A percentile compares a stretch with the other conserved stretches of the same genome.
Evolutionary conservation across 2,797 vertebrate species (phyloP).

Genomic region (Manis crassicaudata): DNA sequence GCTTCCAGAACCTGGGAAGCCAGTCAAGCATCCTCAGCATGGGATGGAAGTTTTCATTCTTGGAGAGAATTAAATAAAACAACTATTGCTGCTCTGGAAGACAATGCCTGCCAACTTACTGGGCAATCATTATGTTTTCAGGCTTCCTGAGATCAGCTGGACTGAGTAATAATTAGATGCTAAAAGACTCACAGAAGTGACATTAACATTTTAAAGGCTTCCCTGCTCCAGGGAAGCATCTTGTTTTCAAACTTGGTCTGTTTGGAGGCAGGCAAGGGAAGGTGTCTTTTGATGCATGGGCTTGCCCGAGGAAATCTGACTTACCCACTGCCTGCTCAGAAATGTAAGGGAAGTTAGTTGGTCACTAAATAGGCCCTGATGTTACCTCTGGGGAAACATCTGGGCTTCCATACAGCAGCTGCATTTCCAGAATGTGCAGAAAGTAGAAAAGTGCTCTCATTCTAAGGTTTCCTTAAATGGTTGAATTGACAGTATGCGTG

Average conservation of each 20-base stretch:
- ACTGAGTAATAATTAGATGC: not conserved
- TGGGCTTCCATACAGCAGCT: not conserved
- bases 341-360: not conserved
- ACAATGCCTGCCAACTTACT: not conserved
- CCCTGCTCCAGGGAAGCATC: not conserved
- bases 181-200: constrained; percentile 1
- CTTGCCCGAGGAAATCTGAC: not conserved
- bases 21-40: not conserved
- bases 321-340: not conserved
- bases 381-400: not conserved
- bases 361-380: too few species aligned
- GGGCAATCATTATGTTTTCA: constrained; percentile 49
- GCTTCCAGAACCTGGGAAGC: constrained; percentile 14
- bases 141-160: constrained; percentile 2
- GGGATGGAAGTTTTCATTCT: not conserved
- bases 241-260: not conserved
- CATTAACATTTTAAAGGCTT: not conserved
- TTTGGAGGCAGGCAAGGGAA: not conserved
- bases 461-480: not conserved
- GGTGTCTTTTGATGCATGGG: not conserved
- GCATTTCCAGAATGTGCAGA: not conserved
- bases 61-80: constrained; percentile 36
- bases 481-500: too few species aligned
- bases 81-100: not conserved
- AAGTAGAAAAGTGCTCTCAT: too few species aligned